Base-by-base conservation (phyloP, 2,797 vertebrate species). In the Sebastes alutus region DNA sequence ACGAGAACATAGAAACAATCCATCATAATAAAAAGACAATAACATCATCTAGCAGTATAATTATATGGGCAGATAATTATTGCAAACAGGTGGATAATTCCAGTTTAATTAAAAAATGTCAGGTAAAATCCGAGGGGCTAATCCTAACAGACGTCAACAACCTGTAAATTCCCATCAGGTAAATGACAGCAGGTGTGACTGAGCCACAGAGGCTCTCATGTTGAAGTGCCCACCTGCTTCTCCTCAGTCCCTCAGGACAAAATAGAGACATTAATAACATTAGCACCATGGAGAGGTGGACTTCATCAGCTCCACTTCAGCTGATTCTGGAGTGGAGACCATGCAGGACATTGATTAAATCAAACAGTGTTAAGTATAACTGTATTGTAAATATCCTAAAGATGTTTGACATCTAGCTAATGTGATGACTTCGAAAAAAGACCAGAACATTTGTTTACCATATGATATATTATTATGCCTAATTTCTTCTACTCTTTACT, bases 141-240 rank as follows among this genome's bases (percentile, higher is more conserved):
- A 68, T 72, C 33, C 25, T 12, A n/a, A 72, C 29, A 16, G 22
- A 66, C 1, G 7, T 80, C 29, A 78, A 42, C 32, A 59, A 8
- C 27, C 1, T 80, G 5, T 68, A 27, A 83, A 55, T 66, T 77
- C 65, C 25, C 67, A 63, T 35, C 30, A 58, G 25, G 46, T 70
- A 60, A 2, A 4, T 27, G 46, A 61, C 49, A 72, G 72, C 59
- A 20, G 55, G 35, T 76, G 75, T 78, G 79, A 74, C 3, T 10
- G 22, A 65, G 27, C 49, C 38, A 56, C 30, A 5, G 23, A 75
- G 55, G 61, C 62, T 81, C 68, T 77, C 35, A 42, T 55, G 49
- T 35, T 60, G 9, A 83, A 83, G 69, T 49, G 85, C 16, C 86
- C 90, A 92, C 75, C 86, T 93, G 91, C 75, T 86, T 66, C 69